These are phyloP conservation scores for Larimichthys polyactis DNA, from an alignment of 2,113 vertebrate genomes.

Conservation along the genomic window DNA sequence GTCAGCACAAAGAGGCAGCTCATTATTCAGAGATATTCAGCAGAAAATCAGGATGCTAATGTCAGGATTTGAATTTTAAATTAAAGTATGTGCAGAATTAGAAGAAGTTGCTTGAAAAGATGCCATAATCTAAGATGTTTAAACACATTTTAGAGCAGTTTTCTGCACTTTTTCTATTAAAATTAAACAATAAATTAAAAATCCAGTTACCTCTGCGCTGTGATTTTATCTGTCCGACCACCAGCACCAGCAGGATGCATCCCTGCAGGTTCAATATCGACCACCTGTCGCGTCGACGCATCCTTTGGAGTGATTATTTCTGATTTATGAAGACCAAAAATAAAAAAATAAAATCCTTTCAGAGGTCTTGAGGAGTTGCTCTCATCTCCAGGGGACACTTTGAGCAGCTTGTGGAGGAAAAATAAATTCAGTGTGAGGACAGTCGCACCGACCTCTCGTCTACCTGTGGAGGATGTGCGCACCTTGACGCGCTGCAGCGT, in stretches of 20 bases:
- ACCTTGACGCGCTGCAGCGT: constrained; percentile 12
- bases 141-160: neutral
- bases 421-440: neutral
- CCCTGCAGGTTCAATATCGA: constrained; percentile 8
- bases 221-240: neutral
- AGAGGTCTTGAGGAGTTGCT: neutral
- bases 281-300: constrained; percentile 58
- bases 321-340: neutral
- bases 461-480: constrained; percentile 13
- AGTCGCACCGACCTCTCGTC: neutral
- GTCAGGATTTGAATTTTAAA: neutral
- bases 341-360: constrained; percentile 19
- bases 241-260: constrained; percentile 56
- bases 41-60: neutral
- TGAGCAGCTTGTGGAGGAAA: neutral
- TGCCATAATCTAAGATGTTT: too few relatives aligned
- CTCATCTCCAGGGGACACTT: constrained; percentile 24
- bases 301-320: constrained; percentile 10
- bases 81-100: neutral
- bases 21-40: neutral
- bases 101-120: neutral
- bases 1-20: constrained; percentile 7
- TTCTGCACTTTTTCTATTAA: neutral
- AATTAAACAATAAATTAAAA: rapidly evolving
- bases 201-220: constrained; percentile 44